phyloP scores from a whole-genome alignment of 2,797 vertebrate species.

The Acanthis flammea region DNA sequence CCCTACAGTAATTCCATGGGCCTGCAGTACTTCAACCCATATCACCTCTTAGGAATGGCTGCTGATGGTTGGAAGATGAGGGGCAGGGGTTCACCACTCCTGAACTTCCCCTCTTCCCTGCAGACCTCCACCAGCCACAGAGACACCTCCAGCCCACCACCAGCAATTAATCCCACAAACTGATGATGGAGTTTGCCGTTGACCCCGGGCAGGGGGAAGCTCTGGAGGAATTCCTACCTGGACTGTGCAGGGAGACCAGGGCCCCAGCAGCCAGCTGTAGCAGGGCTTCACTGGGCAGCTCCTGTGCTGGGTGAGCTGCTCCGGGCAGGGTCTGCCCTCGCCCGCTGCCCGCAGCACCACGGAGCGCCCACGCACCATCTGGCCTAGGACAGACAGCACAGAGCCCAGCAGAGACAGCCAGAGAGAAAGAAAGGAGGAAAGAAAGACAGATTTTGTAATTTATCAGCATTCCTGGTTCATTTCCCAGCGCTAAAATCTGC shows the following conservation, averaged over 20 bases:
- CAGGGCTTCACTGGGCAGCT: constrained; percentile 89
- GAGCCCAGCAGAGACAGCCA: not conserved
- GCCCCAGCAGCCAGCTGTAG: constrained; percentile 88
- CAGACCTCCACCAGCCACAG: not conserved
- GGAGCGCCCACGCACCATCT: constrained; percentile 82
- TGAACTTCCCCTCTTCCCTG: not conserved
- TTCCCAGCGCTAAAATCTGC: not conserved
- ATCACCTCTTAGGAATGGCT: not conserved
- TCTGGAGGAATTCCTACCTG: constrained; percentile 78
- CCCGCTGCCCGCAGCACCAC: constrained; percentile 84
- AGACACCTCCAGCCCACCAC: not conserved
- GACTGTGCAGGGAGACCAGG: constrained; percentile 87
- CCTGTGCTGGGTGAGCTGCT: constrained; percentile 85
- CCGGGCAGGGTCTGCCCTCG: constrained; percentile 88
- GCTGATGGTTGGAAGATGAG: not conserved
- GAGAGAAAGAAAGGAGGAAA: rapidly evolving
- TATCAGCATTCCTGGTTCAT: not conserved
- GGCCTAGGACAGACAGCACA: constrained; percentile 74
- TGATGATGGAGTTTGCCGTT: rapidly evolving
- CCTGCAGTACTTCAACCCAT: not conserved
- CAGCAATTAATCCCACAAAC: not conserved
- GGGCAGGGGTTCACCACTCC: not conserved
- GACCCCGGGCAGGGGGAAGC: not conserved
- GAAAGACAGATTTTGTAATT: not conserved
- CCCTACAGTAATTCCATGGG: constrained; percentile 1